These are phyloP conservation scores for Gymnocephalus cernua DNA, from an alignment of 2,113 vertebrate genomes.

Conservation along the genomic window DNA sequence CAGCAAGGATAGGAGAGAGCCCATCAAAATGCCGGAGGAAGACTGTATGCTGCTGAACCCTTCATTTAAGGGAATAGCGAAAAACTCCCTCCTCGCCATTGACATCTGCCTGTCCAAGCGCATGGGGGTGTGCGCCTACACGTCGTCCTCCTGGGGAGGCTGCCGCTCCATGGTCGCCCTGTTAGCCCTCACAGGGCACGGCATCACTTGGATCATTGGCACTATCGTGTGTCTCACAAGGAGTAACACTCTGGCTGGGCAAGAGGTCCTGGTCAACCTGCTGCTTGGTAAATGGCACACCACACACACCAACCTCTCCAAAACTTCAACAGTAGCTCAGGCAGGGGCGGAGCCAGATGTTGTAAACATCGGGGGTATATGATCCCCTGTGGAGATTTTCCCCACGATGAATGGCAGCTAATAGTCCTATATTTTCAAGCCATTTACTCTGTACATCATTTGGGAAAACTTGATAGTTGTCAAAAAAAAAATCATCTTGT, in stretches of 20 bases:
- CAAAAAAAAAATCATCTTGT: no score
- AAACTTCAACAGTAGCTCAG: not conserved
- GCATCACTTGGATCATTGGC: slow-evolving; percentile 93
- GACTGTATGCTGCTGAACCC: slow-evolving; percentile 99
- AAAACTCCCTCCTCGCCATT: slow-evolving; percentile 94
- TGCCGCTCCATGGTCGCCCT: slow-evolving; percentile 94
- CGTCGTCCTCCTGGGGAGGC: slow-evolving; percentile 91
- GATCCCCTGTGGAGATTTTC: no score
- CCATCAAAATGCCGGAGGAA: slow-evolving; percentile 91
- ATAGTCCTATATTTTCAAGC: no score
- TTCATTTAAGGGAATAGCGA: slow-evolving; percentile 94
- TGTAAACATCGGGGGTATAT: no score
- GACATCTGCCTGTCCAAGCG: slow-evolving; percentile 97
- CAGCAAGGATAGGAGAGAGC: slow-evolving; percentile 88
- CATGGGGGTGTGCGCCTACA: slow-evolving; percentile 92
- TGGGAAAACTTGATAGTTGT: no score
- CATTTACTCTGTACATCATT: no score
- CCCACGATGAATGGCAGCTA: no score
- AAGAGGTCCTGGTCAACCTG: slow-evolving; percentile 97
- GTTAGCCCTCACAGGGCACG: slow-evolving; percentile 93
- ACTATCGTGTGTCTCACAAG: slow-evolving; percentile 94
- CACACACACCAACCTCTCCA: slow-evolving; percentile 21
- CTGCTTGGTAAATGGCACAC: slow-evolving; percentile 91
- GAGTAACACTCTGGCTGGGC: slow-evolving; percentile 94
- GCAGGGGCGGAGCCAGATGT: no score